These are phyloP conservation scores for Microchrysa polita DNA, from an alignment of 2,888 invertebrate genomes.

Conservation along the genomic window DNA sequence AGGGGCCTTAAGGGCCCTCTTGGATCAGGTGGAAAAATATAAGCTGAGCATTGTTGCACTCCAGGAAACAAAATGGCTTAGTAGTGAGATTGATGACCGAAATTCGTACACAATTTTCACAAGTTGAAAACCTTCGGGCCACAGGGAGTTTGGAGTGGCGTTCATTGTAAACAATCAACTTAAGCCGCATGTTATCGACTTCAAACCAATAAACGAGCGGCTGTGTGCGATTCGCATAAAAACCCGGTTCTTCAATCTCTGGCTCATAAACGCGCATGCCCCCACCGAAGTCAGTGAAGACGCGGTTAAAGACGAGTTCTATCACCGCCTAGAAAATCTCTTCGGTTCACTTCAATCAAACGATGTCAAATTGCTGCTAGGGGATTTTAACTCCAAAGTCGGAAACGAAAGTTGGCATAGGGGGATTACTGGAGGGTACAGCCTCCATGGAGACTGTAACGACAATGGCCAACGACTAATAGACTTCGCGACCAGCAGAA, in stretches of 20 bases:
- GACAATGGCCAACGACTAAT: not conserved
- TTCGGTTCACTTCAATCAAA: not conserved
- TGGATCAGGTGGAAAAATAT: too few species aligned
- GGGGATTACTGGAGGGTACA: not conserved
- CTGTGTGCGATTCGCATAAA: not conserved
- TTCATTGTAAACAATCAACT: too few species aligned
- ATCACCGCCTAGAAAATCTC: not conserved
- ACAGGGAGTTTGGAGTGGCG: too few species aligned
- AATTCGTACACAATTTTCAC: too few species aligned
- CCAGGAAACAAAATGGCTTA: too few species aligned
- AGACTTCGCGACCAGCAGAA: not conserved
- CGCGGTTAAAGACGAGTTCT: not conserved
- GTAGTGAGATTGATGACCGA: too few species aligned
- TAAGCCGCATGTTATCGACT: too few species aligned
- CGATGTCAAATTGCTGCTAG: not conserved
- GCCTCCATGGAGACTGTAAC: not conserved
- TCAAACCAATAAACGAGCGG: too few species aligned
- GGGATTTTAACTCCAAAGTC: slow-evolving; percentile 9
- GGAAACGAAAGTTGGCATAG: not conserved
- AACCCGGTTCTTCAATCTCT: not conserved
- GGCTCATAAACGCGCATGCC: not conserved
- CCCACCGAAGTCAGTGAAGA: not conserved
- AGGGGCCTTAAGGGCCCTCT: too few species aligned
- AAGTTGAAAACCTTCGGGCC: too few species aligned
- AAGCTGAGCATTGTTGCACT: too few species aligned